Base-by-base conservation (phyloP, 2,888 invertebrate species). In the Catocala fraxini region DNA sequence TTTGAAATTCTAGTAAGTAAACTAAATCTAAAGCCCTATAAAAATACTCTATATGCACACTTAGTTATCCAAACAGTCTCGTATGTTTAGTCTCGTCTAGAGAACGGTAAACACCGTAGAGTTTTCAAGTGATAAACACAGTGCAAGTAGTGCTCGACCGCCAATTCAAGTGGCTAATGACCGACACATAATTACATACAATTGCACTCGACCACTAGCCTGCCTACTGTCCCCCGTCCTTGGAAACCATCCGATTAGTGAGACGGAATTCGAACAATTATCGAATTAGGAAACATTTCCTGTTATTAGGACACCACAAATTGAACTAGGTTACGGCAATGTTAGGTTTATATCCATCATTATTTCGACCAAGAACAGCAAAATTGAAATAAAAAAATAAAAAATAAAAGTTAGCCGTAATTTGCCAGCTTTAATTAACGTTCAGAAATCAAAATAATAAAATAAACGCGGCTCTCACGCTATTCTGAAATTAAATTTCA, bases 261-360 rank as follows among this genome's bases (percentile, higher is more conserved):
- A 70, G 70, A 70, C 77, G 80, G 85, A 81, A 84, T 88, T 83
- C 79, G 79, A 83, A 84, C 90, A 89, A 92, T 93, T 93, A 92
- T 88, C 88, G 88, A 89, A 90, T 92, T 89, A 92, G 86, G 81
- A 81, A 79, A 80, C 72, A 77, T 86, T 89, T 92, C 92, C 93
- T 88, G 86, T 77, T 80, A 70, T 75, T 74, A 65, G 63, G 69
- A 73, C 66, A 62, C 55, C 61, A 47, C 55, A 51, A 65, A 65
- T 64, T 70, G 70, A 76, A 77, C 77, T 79, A 77, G 66, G 51
- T 65, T 59, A 59, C 57, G 9, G 4, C 35, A 39, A 6, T 9
- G 35, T 7, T 25, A 25, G 25, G 25, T 25, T 25, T 25, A 25
- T 25, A 25, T 25, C 35, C 9, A 9, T 7, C 35, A 39, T 1